These are phyloP conservation scores for Crotalus helleri DNA, from an alignment of 2,113 vertebrate genomes.

Conservation along the genomic window DNA sequence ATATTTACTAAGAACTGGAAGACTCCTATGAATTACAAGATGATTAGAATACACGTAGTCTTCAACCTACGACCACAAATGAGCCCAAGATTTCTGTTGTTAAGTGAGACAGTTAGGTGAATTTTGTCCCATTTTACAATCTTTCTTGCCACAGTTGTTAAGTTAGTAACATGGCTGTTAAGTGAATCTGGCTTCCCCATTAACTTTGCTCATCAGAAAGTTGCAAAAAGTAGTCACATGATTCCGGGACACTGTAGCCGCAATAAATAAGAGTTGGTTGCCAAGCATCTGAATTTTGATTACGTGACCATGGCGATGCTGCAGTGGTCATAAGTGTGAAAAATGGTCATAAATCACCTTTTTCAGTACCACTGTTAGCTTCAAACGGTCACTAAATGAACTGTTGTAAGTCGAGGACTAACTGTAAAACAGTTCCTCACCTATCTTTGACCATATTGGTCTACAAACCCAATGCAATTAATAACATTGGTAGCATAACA, in stretches of 20 bases:
- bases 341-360: neutral
- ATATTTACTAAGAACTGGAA: neutral
- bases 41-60: neutral
- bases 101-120: neutral
- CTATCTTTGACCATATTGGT: slow-evolving; percentile 44
- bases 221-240: neutral
- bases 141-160: neutral
- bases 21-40: neutral
- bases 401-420: neutral
- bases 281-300: neutral
- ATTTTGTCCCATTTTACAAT: neutral
- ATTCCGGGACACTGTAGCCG: neutral
- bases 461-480: slow-evolving; percentile 18
- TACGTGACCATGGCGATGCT: neutral
- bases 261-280: neutral
- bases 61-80: neutral
- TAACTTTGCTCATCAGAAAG: neutral
- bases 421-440: neutral
- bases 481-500: slow-evolving; percentile 6
- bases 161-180: neutral
- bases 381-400: neutral
- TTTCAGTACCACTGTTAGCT: neutral
- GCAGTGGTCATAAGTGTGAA: neutral
- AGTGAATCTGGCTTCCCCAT: neutral
- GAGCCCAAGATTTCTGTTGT: neutral